These are phyloP conservation scores for Paedocypris micromegethes DNA, from an alignment of 2,797 vertebrate genomes.

Conservation along the genomic window DNA sequence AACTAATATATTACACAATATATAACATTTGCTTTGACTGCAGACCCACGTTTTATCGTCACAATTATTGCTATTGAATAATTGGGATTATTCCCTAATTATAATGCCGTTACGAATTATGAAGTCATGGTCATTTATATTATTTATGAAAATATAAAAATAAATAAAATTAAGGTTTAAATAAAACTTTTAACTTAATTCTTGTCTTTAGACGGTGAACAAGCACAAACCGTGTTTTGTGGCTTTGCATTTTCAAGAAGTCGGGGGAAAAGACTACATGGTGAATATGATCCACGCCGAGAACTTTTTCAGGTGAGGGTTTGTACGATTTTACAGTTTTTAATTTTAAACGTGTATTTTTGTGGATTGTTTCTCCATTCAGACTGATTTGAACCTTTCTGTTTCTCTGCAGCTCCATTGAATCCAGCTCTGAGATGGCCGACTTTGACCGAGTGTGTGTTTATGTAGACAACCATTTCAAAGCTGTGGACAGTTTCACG, in stretches of 20 bases:
- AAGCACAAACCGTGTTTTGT: constrained; percentile 68
- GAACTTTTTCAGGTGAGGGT: constrained; percentile 66
- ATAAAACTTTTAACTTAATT: background rate
- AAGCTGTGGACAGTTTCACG: constrained; percentile 67
- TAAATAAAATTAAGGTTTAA: background rate
- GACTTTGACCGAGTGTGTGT: constrained; percentile 69
- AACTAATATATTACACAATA: no score
- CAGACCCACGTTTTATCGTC: no score
- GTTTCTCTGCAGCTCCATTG: constrained; percentile 60
- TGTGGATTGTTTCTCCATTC: background rate
- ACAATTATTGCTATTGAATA: no score
- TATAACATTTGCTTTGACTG: no score
- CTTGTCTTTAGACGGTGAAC: constrained; percentile 61
- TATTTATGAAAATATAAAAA: no score
- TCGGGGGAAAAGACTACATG: constrained; percentile 77
- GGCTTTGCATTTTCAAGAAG: constrained; percentile 78
- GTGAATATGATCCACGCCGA: constrained; percentile 70
- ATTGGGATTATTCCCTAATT: no score
- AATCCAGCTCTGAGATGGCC: constrained; percentile 68
- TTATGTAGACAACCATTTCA: constrained; percentile 73
- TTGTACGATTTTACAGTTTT: background rate
- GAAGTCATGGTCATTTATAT: no score
- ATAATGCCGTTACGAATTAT: no score
- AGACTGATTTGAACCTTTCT: no score
- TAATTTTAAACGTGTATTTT: background rate